Base-by-base conservation (phyloP, 1,140 invertebrate genomes). In the Bombus vancouverensis region DNA sequence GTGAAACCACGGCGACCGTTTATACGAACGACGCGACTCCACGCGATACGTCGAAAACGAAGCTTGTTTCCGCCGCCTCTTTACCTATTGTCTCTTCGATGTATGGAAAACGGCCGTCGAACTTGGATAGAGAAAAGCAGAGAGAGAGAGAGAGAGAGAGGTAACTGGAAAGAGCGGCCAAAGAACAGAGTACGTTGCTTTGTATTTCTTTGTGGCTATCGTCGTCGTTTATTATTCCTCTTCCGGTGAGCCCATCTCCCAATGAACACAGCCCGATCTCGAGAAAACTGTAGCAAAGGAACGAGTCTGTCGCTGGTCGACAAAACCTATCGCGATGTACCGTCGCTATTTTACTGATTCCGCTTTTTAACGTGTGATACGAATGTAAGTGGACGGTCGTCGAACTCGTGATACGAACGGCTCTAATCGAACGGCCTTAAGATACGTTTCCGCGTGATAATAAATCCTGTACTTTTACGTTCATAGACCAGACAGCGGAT, bases 181-280 rank as follows among this genome's bases (percentile, higher is more conserved):
- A 70, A 37, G 66, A 70, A 70, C 68, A 12, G 22, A 53, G 1
- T 25, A 25, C 10, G 37, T 28, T 25, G 34, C 44, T 75, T 75
- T 37, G 47, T 13, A 25, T 28, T 28, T 47, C 44, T 75, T 75
- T 28, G 73, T 32, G 73, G 22, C 10, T 15, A 39, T 76, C 34
- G 2, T 18, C 74, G 34, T n/a, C 53, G 74, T 76, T 75, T 75
- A 57, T 75, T 75, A 47, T 75, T 75, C 53, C 74, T 59, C 47
- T 76, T 76, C 74, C 74, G 53, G 47, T 76, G 8, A 62, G 12
- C 59, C 53, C 53, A n/a, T 76, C 34, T 39, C 15, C 25, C 57
- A 39, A 76, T n/a, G 34, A 53, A 59, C 15, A 28, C 32, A 25
- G 53, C n/a, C 47, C 2, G 13, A 18, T 37, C 25, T 57, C 28